phyloP scores from a whole-genome alignment of 2,888 invertebrate genomes.

The Argynnis bischoffii region DNA sequence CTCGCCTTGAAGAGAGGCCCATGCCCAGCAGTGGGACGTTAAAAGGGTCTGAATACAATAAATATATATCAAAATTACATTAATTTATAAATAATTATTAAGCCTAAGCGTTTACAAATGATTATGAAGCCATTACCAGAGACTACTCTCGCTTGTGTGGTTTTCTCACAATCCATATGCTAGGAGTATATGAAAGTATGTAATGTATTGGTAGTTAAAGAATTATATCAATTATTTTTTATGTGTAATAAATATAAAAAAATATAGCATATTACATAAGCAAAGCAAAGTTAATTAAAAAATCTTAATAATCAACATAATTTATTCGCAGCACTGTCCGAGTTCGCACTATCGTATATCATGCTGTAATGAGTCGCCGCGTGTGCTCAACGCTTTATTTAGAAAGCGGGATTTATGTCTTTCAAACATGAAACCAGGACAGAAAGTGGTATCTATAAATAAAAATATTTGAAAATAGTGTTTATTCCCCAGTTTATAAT shows the following conservation, averaged over 20 bases:
- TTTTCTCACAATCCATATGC: too few relatives aligned
- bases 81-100: too few relatives aligned
- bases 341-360: constrained; percentile 60
- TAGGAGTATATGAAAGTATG: too few relatives aligned
- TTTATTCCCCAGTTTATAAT: too few relatives aligned
- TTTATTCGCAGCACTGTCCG: constrained; percentile 32
- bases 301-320: constrained; percentile 22
- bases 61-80: too few relatives aligned
- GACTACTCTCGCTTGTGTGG: too few relatives aligned
- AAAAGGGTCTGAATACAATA: too few relatives aligned
- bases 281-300: constrained; percentile 24
- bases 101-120: too few relatives aligned
- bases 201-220: too few relatives aligned
- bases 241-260: neutral
- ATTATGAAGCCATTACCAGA: too few relatives aligned
- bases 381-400: constrained; percentile 70
- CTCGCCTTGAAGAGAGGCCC: too few relatives aligned
- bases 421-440: constrained; percentile 58
- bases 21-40: too few relatives aligned
- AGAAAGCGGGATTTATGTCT: constrained; percentile 69
- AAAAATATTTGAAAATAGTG: neutral
- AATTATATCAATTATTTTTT: neutral
- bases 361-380: constrained; percentile 72
- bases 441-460: neutral
- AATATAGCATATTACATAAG: constrained; percentile 11